phyloP scores from a whole-genome alignment of 2,113 vertebrate genomes.

The Corythoichthys intestinalis region DNA sequence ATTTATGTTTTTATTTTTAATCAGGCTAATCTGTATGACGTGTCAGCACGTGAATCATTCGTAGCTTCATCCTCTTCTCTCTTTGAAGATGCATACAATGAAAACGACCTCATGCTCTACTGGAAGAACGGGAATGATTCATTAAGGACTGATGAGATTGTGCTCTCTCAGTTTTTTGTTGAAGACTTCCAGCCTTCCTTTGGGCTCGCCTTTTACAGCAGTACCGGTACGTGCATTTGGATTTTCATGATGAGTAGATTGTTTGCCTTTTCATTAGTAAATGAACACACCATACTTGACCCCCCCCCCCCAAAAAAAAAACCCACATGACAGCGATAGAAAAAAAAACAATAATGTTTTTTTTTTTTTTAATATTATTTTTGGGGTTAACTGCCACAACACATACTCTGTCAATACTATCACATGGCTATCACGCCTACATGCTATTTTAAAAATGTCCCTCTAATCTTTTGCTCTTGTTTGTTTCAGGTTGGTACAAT shows the following conservation, averaged over 20 bases:
- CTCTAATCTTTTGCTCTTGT: slow-evolving; percentile 10
- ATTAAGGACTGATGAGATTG: slow-evolving; percentile 85
- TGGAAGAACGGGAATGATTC: slow-evolving; percentile 91
- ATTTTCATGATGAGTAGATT: too few species aligned
- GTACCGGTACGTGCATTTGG: slow-evolving; percentile 77
- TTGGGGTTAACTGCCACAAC: too few species aligned
- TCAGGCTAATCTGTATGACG: slow-evolving; percentile 1
- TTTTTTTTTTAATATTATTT: too few species aligned
- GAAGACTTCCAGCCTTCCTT: slow-evolving; percentile 91
- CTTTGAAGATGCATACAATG: slow-evolving; percentile 85
- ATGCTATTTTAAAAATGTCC: background rate
- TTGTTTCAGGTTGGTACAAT: slow-evolving; percentile 84
- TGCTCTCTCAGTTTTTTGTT: slow-evolving; percentile 90
- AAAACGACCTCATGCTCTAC: slow-evolving; percentile 90
- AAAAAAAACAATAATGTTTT: too few species aligned
- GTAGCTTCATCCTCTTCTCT: slow-evolving; percentile 52
- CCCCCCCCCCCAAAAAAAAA: too few species aligned
- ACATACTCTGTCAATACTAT: too few species aligned
- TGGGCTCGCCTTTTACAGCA: slow-evolving; percentile 90
- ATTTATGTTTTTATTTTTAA: background rate
- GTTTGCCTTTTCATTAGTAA: too few species aligned
- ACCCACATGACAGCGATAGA: too few species aligned
- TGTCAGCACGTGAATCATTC: slow-evolving; percentile 8
- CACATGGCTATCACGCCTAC: too few species aligned
- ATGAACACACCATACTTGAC: too few species aligned